Evolutionary conservation across 2,797 vertebrate genomes (phyloP).

Genomic region (Myotis findleyi): DNA sequence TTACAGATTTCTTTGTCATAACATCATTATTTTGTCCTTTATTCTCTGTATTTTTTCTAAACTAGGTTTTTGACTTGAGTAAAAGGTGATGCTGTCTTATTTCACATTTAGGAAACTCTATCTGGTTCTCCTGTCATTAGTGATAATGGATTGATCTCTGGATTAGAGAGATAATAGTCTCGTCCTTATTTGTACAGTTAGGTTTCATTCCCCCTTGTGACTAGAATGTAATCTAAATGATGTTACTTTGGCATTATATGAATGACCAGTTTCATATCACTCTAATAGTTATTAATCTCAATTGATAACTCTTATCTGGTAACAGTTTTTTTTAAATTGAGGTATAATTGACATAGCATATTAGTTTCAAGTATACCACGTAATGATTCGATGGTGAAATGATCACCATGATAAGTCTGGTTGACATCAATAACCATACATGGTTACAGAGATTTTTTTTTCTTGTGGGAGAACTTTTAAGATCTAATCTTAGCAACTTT

Average conservation of each 20-base stretch:
- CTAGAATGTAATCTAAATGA: slow-evolving; percentile 49
- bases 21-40: slow-evolving; percentile 26
- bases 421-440: neutral
- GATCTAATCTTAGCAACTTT: neutral
- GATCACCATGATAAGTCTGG: neutral
- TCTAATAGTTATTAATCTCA: slow-evolving; percentile 7
- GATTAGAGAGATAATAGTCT: neutral
- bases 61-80: slow-evolving; percentile 33
- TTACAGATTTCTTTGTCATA: neutral
- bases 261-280: neutral
- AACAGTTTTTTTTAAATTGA: neutral
- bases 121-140: neutral
- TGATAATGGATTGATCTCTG: neutral
- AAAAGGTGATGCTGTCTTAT: neutral
- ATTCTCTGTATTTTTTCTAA: slow-evolving; percentile 9
- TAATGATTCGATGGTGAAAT: neutral
- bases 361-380: neutral
- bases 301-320: neutral
- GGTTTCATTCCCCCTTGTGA: neutral
- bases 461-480: slow-evolving; percentile 6
- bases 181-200: neutral
- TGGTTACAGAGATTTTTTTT: neutral
- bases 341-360: neutral
- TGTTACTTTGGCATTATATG: slow-evolving; percentile 16
- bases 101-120: slow-evolving; percentile 10